Evolutionary conservation across 2,113 vertebrate genomes (phyloP).

Genomic region (cattle (Bos taurus)): ARS-UCD2.0 NC_037334.1:75376501-75377000

Average conservation of each 20-base stretch:
- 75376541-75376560: too few species aligned
- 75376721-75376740: not conserved
- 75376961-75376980: not conserved
- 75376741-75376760: not conserved
- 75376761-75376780: not conserved
- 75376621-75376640: not conserved
- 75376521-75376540: not conserved
- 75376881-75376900: rapidly evolving
- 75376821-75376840: not conserved
- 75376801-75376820: not conserved
- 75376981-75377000: conserved; percentile 6
- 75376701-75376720: not conserved
- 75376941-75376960: not conserved
- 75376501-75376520: not conserved
- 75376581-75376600: not conserved
- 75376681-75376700: not conserved
- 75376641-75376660: not conserved
- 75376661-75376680: not conserved
- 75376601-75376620: not conserved
- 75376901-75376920: not conserved
- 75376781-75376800: not conserved
- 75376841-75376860: not conserved
- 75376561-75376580: not conserved
- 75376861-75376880: not conserved
- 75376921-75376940: not conserved